Evolutionary conservation across 2,888 invertebrate species (phyloP), one percentile per base, ranked within the genome.

Genomic region (Drosophila macrospina): DNA sequence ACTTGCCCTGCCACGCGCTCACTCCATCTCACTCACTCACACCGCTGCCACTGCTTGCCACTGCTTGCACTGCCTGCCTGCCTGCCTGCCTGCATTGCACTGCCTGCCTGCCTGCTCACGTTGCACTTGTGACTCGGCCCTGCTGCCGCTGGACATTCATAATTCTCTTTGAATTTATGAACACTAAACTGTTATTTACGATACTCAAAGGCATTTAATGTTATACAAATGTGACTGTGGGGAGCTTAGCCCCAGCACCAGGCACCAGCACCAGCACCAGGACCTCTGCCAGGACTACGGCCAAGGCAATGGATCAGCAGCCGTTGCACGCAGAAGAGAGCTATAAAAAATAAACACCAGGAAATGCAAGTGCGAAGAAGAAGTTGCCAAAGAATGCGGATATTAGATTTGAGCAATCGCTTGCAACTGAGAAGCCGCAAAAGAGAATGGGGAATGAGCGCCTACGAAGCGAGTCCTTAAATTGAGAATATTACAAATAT

Each of bases 111-210:
- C 8, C 48, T 28, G 56, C 60, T 71, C 74, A 64, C 69, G 76
- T 78, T 78, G 74, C 82, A 74, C 55, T 78, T 63, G 63, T 20
- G 61, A 37, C 50, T 47, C 56, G 60, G 51, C 30, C 15, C 24
- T 39, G 41, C 42, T 39, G 78, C 67, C 74, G 51, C 75, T 79
- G 78, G 72, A 78, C 89, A 88, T 89, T 89, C 89, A 90, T 89
- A 90, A 89, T 88, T 89, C 90, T 88, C 85, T 80, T 72, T 89
- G 88, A 90, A 89, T 90, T 90, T 90, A 90, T 90, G 88, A 84
- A 88, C 89, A 88, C 89, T 89, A 88, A 88, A 89, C 89, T 85
- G 90, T 88, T 89, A 90, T 90, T 90, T 90, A 90, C 88, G 89
- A 89, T 86, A 86, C 88, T 84, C 86, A 78, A 79, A 81, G 86